These are phyloP conservation scores for Micronisus gabar DNA, from an alignment of 2,113 vertebrate species.

Conservation along the genomic window DNA sequence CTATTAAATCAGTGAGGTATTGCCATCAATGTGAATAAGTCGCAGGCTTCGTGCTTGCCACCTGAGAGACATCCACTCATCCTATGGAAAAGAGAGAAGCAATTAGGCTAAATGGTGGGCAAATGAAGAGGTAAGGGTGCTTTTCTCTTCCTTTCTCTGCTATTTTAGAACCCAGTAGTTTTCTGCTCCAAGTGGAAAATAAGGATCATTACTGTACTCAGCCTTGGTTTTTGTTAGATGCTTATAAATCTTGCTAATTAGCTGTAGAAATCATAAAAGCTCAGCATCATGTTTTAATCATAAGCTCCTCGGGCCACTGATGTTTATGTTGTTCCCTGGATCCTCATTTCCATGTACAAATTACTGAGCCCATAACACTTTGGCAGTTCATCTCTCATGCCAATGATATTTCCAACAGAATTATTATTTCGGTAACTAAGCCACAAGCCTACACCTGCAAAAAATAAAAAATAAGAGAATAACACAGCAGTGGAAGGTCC, in stretches of 20 bases:
- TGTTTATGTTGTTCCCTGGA: constrained; percentile 43
- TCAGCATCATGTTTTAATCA: constrained; percentile 62
- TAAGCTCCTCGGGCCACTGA: constrained; percentile 34
- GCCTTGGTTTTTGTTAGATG: background rate
- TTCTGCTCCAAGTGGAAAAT: constrained; percentile 43
- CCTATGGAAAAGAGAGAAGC: background rate
- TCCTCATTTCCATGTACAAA: constrained; percentile 55
- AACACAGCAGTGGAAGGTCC: background rate
- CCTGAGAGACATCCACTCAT: background rate
- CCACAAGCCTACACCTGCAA: constrained; percentile 37
- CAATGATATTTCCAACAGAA: constrained; percentile 35
- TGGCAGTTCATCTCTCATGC: constrained; percentile 41
- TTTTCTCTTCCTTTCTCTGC: background rate
- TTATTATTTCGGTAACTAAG: constrained; percentile 45
- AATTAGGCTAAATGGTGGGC: background rate
- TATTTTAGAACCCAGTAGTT: background rate
- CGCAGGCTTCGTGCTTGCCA: background rate
- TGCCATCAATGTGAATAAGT: background rate
- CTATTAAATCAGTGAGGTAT: background rate
- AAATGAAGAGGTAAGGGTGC: background rate
- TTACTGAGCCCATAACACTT: constrained; percentile 6
- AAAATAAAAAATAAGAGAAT: constrained; percentile 34
- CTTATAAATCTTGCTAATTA: constrained; percentile 63
- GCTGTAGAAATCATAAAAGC: constrained; percentile 59
- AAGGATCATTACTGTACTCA: background rate